Conservation (phyloP, 2,888 invertebrate species). For the Parthenolecanium corni region DNA sequence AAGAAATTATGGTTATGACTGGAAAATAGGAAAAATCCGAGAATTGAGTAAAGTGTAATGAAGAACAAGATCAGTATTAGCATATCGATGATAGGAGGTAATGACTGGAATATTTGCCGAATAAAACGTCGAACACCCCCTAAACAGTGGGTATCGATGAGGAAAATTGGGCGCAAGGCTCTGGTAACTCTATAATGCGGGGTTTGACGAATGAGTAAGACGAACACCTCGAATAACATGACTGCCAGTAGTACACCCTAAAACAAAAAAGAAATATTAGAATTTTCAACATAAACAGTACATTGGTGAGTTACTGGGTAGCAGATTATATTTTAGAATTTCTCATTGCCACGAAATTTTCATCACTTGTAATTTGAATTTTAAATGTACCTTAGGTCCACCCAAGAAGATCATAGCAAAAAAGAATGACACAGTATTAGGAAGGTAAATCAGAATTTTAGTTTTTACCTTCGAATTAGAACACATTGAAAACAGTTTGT, state of each 20-base stretch:
- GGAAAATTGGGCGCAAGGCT: conserved; percentile 73
- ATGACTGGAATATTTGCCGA: conserved; percentile 67
- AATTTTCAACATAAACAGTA: background rate
- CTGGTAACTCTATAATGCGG: conserved; percentile 79
- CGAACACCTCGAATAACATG: conserved; percentile 71
- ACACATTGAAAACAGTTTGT: too few relatives aligned
- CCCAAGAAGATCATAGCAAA: too few relatives aligned
- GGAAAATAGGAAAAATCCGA: conserved; percentile 72
- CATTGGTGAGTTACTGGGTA: background rate
- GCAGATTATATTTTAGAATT: background rate
- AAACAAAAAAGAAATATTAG: conserved; percentile 34
- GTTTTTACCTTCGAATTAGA: too few relatives aligned
- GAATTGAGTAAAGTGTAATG: conserved; percentile 66
- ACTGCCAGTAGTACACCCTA: conserved; percentile 62
- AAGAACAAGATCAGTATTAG: conserved; percentile 70
- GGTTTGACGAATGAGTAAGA: conserved; percentile 65
- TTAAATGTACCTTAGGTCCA: too few relatives aligned
- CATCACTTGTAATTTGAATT: too few relatives aligned
- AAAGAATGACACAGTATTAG: too few relatives aligned
- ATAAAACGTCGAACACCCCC: conserved; percentile 50
- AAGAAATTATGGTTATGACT: conserved; percentile 52
- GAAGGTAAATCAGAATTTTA: too few relatives aligned
- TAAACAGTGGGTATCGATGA: conserved; percentile 73
- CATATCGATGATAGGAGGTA: conserved; percentile 83
- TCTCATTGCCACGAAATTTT: too few relatives aligned